phyloP scores from a whole-genome alignment of 2,113 vertebrate genomes.

The Salvelinus alpinus region DNA sequence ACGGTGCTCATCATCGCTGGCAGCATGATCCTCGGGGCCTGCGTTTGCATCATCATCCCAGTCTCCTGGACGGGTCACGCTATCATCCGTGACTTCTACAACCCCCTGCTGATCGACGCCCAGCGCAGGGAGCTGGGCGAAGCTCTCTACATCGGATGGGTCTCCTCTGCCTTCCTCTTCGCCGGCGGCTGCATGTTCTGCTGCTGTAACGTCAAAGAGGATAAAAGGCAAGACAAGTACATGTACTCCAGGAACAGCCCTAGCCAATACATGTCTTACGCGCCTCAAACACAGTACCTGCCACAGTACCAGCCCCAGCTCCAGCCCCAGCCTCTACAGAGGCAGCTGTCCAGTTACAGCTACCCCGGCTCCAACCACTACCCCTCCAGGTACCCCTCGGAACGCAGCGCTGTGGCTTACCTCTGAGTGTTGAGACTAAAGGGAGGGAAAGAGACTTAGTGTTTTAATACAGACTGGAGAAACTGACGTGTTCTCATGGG shows the following conservation, averaged over 20 bases:
- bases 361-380: constrained; percentile 26
- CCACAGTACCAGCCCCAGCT: constrained; percentile 43
- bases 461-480: background rate
- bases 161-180: constrained; percentile 69
- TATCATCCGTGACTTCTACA: constrained; percentile 79
- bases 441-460: constrained; percentile 2
- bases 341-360: constrained; percentile 47
- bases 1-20: constrained; percentile 70
- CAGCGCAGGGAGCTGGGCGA: constrained; percentile 79
- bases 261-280: constrained; percentile 54
- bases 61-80: constrained; percentile 77
- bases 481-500: background rate
- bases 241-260: constrained; percentile 51
- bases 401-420: constrained; percentile 61
- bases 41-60: constrained; percentile 70
- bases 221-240: constrained; percentile 44
- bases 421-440: constrained; percentile 47
- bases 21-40: constrained; percentile 64
- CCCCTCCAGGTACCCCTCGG: constrained; percentile 62
- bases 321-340: constrained; percentile 39
- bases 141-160: constrained; percentile 81
- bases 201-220: constrained; percentile 60
- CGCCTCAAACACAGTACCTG: constrained; percentile 45
- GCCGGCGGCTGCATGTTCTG: constrained; percentile 72
- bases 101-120: constrained; percentile 72